Percentiles rank a stretch among this genome's conserved stretches.
Conservation (phyloP, 2,888 invertebrate species). For the Phragmatobia fuliginosa region DNA sequence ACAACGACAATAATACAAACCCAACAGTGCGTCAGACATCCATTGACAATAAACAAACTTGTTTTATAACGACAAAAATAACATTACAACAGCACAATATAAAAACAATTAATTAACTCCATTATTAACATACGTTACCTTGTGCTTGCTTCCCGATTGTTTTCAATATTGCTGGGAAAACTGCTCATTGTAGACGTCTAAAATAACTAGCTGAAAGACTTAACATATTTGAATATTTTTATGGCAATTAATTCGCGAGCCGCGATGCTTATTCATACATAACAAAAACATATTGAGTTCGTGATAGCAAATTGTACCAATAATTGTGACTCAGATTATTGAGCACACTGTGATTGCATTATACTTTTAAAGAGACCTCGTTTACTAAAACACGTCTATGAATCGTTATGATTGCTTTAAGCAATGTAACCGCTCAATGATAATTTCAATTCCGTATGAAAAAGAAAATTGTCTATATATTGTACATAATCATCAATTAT, state of each 20-base stretch:
- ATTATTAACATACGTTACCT: constrained; percentile 61
- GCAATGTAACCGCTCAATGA: not conserved
- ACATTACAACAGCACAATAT: constrained; percentile 38
- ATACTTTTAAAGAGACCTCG: not conserved
- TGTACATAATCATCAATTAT: not conserved
- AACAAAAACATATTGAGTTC: constrained; percentile 21
- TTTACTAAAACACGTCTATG: not conserved
- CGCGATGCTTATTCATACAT: constrained; percentile 21
- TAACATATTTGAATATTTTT: constrained; percentile 38
- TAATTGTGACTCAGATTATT: constrained; percentile 45
- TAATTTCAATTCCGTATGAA: not conserved
- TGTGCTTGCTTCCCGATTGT: constrained; percentile 55
- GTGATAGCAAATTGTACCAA: constrained; percentile 50
- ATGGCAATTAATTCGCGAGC: constrained; percentile 42
- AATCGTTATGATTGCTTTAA: not conserved
- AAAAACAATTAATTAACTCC: constrained; percentile 50
- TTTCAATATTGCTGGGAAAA: constrained; percentile 48
- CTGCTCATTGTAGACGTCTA: constrained; percentile 50
- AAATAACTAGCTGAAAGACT: constrained; percentile 49
- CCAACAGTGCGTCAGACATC: constrained; percentile 25
- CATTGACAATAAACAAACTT: constrained; percentile 25
- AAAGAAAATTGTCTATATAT: not conserved
- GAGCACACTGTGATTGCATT: constrained; percentile 19
- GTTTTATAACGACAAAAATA: constrained; percentile 31
- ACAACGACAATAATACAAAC: constrained; percentile 6